These are phyloP conservation scores for Sebastolobus alascanus DNA, from an alignment of 2,797 vertebrate species.

Conservation along the genomic window DNA sequence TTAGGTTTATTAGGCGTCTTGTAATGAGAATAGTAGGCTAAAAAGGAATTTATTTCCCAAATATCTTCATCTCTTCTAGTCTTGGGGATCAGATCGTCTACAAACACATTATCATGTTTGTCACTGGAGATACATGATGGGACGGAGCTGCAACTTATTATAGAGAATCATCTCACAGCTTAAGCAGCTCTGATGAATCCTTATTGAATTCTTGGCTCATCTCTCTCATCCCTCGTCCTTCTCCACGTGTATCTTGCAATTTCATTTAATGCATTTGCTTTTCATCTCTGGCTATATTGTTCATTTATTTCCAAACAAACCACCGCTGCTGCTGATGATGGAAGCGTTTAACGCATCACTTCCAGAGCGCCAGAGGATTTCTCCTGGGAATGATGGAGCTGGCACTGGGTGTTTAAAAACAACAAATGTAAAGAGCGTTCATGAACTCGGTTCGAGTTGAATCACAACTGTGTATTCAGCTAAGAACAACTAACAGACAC, in stretches of 20 bases:
- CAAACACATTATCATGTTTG: conserved; percentile 47
- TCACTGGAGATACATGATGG: conserved; percentile 15
- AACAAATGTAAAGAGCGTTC: conserved; percentile 41
- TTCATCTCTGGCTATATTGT: conserved; percentile 53
- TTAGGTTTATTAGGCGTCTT: conserved; percentile 7
- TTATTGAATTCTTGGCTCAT: conserved; percentile 49
- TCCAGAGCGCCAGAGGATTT: conserved; percentile 37
- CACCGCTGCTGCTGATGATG: conserved; percentile 38
- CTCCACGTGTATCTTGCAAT: conserved; percentile 38
- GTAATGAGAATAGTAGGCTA: conserved; percentile 22
- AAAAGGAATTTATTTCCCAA: not conserved
- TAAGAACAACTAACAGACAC: conserved; percentile 11
- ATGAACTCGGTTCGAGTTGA: conserved; percentile 14
- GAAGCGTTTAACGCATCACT: conserved; percentile 57
- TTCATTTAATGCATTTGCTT: conserved; percentile 57
- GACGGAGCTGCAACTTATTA: conserved; percentile 21
- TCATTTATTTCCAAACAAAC: conserved; percentile 59
- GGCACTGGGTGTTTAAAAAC: conserved; percentile 48
- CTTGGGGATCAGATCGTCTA: conserved; percentile 10
- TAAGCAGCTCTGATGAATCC: conserved; percentile 58
- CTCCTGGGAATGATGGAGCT: conserved; percentile 53
- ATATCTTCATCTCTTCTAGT: conserved; percentile 26
- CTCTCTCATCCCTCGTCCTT: conserved; percentile 25
- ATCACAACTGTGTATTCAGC: conserved; percentile 3
- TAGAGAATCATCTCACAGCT: conserved; percentile 33